Evolutionary conservation across 2,113 vertebrate genomes (phyloP).

Genomic region (Electrona antarctica): DNA sequence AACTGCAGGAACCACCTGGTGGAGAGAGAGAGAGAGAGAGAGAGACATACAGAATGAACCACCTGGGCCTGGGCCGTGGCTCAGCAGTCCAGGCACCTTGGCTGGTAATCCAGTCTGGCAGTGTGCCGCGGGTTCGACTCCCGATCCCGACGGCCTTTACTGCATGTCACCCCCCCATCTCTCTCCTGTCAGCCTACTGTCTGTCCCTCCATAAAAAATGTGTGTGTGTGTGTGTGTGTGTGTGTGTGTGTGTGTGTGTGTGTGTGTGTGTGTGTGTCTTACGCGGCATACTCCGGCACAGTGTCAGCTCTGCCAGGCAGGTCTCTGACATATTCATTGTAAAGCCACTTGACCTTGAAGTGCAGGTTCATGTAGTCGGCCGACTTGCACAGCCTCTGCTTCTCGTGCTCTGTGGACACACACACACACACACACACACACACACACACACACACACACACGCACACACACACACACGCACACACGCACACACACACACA

Average conservation of each 20-base stretch:
- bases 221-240: constrained; percentile 15
- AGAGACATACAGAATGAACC: constrained; percentile 7
- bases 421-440: constrained; percentile 1
- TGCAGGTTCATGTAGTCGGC: constrained; percentile 99
- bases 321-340: constrained; percentile 91
- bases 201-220: background rate
- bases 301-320: constrained; percentile 84
- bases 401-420: constrained; percentile 87
- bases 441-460: background rate
- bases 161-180: too few relatives aligned
- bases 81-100: too few relatives aligned
- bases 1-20: constrained; percentile 95
- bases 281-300: constrained; percentile 93
- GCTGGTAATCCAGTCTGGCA: too few relatives aligned
- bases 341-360: constrained; percentile 98
- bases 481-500: background rate
- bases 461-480: background rate
- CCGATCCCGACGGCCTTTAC: too few relatives aligned
- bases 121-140: too few relatives aligned
- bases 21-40: background rate
- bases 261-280: constrained; percentile 63
- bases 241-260: constrained; percentile 20
- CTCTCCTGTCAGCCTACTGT: too few relatives aligned
- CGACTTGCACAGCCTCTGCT: constrained; percentile 89
- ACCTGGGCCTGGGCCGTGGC: too few relatives aligned